Evolutionary conservation across 1,140 invertebrate species (phyloP).

Genomic region (Proales similis): DNA sequence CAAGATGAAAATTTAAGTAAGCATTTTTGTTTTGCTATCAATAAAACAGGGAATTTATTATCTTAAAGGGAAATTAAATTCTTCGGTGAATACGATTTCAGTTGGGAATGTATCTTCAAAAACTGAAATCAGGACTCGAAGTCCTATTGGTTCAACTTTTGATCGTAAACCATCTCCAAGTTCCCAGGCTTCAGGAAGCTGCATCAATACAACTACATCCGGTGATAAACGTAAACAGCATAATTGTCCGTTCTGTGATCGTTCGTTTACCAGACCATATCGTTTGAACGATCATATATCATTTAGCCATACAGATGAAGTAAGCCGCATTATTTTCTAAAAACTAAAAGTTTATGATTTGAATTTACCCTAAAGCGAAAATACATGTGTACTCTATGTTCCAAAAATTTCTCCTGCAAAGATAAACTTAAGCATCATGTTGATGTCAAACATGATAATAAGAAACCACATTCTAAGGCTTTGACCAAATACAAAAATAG

Average conservation of each 20-base stretch:
- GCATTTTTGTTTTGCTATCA: too few relatives aligned
- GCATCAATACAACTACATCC: too few relatives aligned
- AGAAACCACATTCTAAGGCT: constrained; percentile 26
- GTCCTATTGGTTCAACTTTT: too few relatives aligned
- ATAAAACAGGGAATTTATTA: too few relatives aligned
- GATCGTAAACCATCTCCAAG: too few relatives aligned
- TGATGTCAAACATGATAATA: constrained; percentile 37
- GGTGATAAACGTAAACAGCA: constrained; percentile 37
- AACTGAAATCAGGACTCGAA: too few relatives aligned
- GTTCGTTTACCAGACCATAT: constrained; percentile 35
- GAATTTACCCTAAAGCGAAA: not conserved
- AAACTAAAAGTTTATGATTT: not conserved
- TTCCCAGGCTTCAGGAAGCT: too few relatives aligned
- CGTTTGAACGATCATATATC: constrained; percentile 36
- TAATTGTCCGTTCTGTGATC: constrained; percentile 34
- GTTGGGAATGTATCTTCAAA: too few relatives aligned
- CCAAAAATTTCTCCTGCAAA: constrained; percentile 37
- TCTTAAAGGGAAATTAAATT: too few relatives aligned
- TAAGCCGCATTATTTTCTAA: not conserved
- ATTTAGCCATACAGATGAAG: constrained; percentile 34
- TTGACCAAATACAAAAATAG: constrained; percentile 25
- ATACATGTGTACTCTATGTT: constrained; percentile 32
- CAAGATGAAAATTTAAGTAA: too few relatives aligned
- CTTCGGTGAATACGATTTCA: too few relatives aligned
- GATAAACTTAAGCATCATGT: constrained; percentile 37